Evolutionary conservation across 1,140 invertebrate species (phyloP).

Genomic region (Rhysida immarginata): DNA sequence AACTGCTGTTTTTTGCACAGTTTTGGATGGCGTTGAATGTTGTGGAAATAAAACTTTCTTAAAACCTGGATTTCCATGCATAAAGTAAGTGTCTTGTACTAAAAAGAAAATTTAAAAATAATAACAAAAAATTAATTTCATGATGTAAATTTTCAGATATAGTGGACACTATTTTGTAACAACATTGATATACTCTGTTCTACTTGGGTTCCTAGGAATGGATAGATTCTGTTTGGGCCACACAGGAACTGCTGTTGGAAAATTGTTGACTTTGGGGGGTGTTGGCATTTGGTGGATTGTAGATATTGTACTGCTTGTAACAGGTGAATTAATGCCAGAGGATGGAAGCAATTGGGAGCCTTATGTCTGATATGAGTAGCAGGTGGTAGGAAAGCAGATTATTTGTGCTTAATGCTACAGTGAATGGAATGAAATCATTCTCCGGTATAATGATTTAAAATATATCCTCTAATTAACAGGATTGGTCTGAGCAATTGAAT

Average conservation of each 20-base stretch:
- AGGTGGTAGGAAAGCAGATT: too few species aligned
- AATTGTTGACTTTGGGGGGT: conserved; percentile 87
- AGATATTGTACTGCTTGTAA: conserved; percentile 87
- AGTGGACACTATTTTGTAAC: conserved; percentile 94
- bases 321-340: conserved; percentile 82
- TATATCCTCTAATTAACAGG: too few species aligned
- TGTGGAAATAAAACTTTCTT: conserved; percentile 67
- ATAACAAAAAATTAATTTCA: too few species aligned
- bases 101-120: neutral
- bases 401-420: too few species aligned
- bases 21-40: conserved; percentile 85
- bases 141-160: conserved; percentile 44
- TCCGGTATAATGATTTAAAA: too few species aligned
- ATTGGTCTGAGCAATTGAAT: too few species aligned
- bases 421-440: too few species aligned
- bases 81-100: conserved; percentile 43
- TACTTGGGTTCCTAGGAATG: conserved; percentile 87
- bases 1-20: conserved; percentile 71
- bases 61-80: conserved; percentile 76
- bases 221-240: conserved; percentile 94
- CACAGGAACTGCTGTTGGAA: conserved; percentile 91
- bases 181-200: conserved; percentile 88
- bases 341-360: conserved; percentile 98
- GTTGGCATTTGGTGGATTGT: conserved; percentile 97
- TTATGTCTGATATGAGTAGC: conserved; percentile 53